Conservation (phyloP, 2,113 vertebrate genomes). For the Nycticebus coucang region DNA sequence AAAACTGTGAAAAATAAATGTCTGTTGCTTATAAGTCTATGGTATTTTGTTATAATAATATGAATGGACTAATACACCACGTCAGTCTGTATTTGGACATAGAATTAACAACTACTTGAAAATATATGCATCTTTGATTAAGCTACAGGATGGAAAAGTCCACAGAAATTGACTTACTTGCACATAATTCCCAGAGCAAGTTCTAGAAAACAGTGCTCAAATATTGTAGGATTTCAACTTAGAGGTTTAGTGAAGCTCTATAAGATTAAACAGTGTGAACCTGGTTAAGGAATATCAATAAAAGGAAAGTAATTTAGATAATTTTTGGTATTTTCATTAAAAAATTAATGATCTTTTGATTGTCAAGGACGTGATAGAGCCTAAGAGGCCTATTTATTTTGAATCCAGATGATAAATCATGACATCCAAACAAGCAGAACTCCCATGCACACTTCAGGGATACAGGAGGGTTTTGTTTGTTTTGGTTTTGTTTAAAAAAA, state of each 20-base stretch:
- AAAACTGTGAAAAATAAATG: not conserved
- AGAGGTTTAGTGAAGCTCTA: not conserved
- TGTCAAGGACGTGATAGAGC: not conserved
- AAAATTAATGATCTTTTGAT: not conserved
- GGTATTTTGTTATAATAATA: not conserved
- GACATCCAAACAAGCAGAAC: not conserved
- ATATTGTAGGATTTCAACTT: not conserved
- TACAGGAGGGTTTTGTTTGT: not conserved
- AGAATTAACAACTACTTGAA: conserved; percentile 5
- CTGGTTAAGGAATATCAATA: not conserved
- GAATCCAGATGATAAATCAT: not conserved
- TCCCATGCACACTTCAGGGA: not conserved
- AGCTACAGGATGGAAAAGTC: not conserved
- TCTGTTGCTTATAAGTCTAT: not conserved
- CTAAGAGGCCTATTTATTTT: not conserved
- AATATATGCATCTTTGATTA: not conserved
- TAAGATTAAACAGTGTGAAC: not conserved
- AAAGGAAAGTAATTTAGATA: not conserved
- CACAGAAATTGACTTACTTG: not conserved
- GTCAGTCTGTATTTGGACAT: not conserved
- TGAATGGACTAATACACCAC: not conserved
- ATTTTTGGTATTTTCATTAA: not conserved
- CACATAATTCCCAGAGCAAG: not conserved
- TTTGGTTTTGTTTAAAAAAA: conserved; percentile 13
- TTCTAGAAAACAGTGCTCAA: not conserved